A percentile compares a stretch with the other conserved stretches of the same genome.
Conservation (phyloP, 2,113 vertebrate genomes). For the Corvus moneduloides region DNA sequence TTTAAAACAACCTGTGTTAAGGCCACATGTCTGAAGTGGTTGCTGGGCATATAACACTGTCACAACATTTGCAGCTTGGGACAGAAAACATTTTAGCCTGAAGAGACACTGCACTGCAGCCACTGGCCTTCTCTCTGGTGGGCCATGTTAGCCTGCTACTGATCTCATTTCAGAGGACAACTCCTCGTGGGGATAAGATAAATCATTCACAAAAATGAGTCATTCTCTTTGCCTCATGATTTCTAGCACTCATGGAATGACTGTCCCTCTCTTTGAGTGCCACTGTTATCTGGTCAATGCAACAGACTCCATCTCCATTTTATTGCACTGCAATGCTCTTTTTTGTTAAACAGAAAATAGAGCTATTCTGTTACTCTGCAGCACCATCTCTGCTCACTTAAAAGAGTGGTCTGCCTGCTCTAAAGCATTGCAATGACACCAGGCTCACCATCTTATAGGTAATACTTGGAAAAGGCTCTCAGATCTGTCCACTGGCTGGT, state of each 20-base stretch:
- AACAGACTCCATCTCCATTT: not conserved
- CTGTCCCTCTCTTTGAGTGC: not conserved
- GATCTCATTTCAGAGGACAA: not conserved
- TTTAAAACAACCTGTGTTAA: not conserved
- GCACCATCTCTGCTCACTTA: not conserved
- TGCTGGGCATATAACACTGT: not conserved
- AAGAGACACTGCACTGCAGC: not conserved
- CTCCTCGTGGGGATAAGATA: not conserved
- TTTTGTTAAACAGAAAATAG: not conserved
- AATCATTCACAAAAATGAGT: not conserved
- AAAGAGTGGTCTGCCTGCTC: not conserved
- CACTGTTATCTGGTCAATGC: not conserved
- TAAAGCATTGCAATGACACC: not conserved
- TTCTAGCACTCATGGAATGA: not conserved
- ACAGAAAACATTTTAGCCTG: not conserved
- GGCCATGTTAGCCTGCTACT: not conserved
- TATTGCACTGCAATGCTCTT: not conserved
- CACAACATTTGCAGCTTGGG: not conserved
- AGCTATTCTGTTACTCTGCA: not conserved
- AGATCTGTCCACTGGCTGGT: not conserved
- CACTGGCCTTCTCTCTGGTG: not conserved
- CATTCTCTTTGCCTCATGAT: not conserved
- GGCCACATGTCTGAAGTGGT: not conserved
- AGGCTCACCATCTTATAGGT: not conserved
- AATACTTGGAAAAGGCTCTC: not conserved